phyloP scores from a whole-genome alignment of 2,888 invertebrate species.

The Protonemura montana region DNA sequence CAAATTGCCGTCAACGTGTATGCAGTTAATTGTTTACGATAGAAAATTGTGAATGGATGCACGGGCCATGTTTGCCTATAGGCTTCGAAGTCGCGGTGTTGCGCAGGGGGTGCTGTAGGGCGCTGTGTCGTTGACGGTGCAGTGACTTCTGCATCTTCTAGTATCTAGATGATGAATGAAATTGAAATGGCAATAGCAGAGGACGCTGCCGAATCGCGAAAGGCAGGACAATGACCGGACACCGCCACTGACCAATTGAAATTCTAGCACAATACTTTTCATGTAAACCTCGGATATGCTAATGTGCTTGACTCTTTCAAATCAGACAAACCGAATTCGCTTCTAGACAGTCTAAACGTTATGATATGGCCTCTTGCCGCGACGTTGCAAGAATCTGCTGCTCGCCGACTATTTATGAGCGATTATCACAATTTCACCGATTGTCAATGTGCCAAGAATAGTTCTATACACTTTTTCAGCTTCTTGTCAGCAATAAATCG shows the following conservation, averaged over 20 bases:
- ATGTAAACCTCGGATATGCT: slow-evolving; percentile 36
- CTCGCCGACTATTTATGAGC: neutral
- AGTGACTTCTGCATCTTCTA: neutral
- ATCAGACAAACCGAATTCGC: neutral
- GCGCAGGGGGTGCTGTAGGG: neutral
- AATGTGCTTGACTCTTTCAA: slow-evolving; percentile 3
- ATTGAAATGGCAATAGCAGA: neutral
- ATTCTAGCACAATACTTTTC: slow-evolving; percentile 36
- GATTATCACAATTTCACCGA: neutral
- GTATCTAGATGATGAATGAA: slow-evolving; percentile 5
- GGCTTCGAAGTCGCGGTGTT: neutral
- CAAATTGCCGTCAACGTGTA: too few species aligned
- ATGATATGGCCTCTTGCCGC: neutral
- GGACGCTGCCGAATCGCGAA: neutral
- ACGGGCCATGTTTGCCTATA: neutral
- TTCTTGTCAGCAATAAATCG: neutral
- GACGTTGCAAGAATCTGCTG: neutral
- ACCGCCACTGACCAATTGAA: slow-evolving; percentile 21
- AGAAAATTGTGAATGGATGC: neutral
- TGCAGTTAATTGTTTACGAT: too few species aligned
- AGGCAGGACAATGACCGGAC: slow-evolving; percentile 30
- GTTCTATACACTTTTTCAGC: neutral
- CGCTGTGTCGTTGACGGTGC: neutral
- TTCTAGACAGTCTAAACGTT: too few species aligned
- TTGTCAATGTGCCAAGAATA: neutral